A percentile compares a stretch with the other conserved stretches of the same genome.
Evolutionary conservation across 2,113 vertebrate species (phyloP).

Genomic region (Rhinoptilus africanus): DNA sequence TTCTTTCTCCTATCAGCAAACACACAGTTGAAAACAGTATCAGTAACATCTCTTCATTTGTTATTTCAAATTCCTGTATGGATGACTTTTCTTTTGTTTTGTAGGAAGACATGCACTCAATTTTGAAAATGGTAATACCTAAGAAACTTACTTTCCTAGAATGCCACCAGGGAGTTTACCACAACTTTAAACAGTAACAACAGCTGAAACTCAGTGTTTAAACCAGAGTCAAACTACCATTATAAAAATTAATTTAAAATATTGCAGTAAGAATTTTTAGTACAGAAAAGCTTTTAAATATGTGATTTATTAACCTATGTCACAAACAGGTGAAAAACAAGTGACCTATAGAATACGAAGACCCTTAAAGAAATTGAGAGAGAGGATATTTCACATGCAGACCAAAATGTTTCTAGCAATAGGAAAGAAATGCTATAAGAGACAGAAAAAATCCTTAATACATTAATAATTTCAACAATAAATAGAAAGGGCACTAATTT

Average conservation of each 20-base stretch:
- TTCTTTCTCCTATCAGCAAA: neutral
- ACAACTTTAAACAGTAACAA: neutral
- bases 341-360: neutral
- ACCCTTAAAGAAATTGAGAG: neutral
- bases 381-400: neutral
- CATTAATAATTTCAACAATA: neutral
- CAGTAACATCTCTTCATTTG: neutral
- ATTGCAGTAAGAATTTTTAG: neutral
- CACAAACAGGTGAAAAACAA: neutral
- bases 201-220: neutral
- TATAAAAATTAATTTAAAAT: neutral
- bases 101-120: neutral
- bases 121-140: neutral
- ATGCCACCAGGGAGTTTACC: neutral
- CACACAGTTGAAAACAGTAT: neutral
- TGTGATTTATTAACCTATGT: neutral
- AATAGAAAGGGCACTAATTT: neutral
- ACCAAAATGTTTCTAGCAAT: neutral
- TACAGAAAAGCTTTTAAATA: neutral
- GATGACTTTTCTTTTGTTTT: neutral
- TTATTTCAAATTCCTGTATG: neutral
- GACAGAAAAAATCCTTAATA: neutral
- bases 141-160: neutral
- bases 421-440: neutral
- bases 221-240: neutral